A percentile compares a stretch with the other conserved stretches of the same genome.
Conservation (phyloP, 2,888 invertebrate genomes). For the Stenoptilia bipunctidactyla region DNA sequence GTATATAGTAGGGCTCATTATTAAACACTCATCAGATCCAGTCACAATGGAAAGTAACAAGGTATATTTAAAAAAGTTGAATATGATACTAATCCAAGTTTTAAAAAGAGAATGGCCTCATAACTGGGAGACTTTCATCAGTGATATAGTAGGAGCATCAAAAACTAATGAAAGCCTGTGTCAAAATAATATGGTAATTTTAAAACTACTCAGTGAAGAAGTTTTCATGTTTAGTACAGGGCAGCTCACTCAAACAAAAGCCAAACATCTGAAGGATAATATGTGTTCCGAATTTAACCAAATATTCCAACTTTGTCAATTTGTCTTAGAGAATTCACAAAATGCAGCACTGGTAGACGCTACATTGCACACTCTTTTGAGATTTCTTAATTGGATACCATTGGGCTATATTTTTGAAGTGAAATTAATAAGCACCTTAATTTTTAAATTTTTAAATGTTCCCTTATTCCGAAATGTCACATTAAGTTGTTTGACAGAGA, state of each 20-base stretch:
- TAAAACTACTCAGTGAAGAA: slow-evolving; percentile 97
- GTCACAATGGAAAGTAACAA: slow-evolving; percentile 91
- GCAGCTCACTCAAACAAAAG: slow-evolving; percentile 98
- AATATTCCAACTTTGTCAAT: slow-evolving; percentile 97
- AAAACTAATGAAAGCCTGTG: slow-evolving; percentile 99
- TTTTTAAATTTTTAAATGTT: slow-evolving; percentile 96
- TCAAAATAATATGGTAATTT: slow-evolving; percentile 99
- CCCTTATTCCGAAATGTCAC: slow-evolving; percentile 98
- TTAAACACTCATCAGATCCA: slow-evolving; percentile 96
- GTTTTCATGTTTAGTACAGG: slow-evolving; percentile 99
- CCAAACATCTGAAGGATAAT: slow-evolving; percentile 98
- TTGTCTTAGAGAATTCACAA: slow-evolving; percentile 97
- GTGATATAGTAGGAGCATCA: slow-evolving; percentile 98
- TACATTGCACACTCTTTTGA: slow-evolving; percentile 94
- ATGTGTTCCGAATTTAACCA: slow-evolving; percentile 99
- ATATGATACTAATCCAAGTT: slow-evolving; percentile 99
- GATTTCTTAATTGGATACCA: slow-evolving; percentile 99
- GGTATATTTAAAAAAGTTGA: slow-evolving; percentile 97
- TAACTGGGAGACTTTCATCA: slow-evolving; percentile 99
- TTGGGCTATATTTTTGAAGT: slow-evolving; percentile 99
- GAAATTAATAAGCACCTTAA: slow-evolving; percentile 92
- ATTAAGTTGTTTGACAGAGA: slow-evolving; percentile 97
- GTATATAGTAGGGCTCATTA: slow-evolving; percentile 98
- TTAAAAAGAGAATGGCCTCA: slow-evolving; percentile 99
- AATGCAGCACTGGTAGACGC: slow-evolving; percentile 96